Conservation (phyloP, 2,888 invertebrate genomes). For the Synanthedon myopaeformis region DNA sequence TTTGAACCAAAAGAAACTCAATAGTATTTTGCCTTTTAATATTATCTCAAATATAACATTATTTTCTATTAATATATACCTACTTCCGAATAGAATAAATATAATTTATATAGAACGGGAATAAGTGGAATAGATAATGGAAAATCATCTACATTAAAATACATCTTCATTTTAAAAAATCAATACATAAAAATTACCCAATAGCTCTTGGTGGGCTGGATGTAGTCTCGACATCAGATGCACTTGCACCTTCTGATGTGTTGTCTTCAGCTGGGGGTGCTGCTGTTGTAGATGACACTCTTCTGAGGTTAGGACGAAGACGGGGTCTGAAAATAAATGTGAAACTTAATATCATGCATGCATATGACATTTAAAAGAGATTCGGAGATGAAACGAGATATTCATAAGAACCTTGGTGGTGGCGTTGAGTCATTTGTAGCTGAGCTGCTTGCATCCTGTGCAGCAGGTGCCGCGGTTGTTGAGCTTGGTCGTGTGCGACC, state of each 20-base stretch:
- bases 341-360: too few species aligned
- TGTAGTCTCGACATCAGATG: conserved; percentile 50
- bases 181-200: conserved; percentile 23
- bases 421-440: conserved; percentile 40
- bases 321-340: conserved; percentile 35
- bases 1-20: too few species aligned
- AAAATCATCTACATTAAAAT: background rate
- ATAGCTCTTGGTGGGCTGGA: conserved; percentile 40
- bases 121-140: too few species aligned
- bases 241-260: conserved; percentile 34
- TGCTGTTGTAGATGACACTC: conserved; percentile 28
- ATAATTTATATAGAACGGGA: too few species aligned
- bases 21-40: too few species aligned
- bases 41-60: too few species aligned
- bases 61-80: too few species aligned
- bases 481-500: conserved; percentile 46
- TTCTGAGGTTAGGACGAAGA: conserved; percentile 55
- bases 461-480: conserved; percentile 32
- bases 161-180: background rate
- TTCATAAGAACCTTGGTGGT: conserved; percentile 30
- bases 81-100: too few species aligned
- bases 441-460: conserved; percentile 26
- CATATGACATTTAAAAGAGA: too few species aligned
- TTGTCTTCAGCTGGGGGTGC: conserved; percentile 42
- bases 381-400: too few species aligned